These are phyloP conservation scores for Anthonomus grandis DNA, from an alignment of 1,140 invertebrate genomes.

Conservation along the genomic window DNA sequence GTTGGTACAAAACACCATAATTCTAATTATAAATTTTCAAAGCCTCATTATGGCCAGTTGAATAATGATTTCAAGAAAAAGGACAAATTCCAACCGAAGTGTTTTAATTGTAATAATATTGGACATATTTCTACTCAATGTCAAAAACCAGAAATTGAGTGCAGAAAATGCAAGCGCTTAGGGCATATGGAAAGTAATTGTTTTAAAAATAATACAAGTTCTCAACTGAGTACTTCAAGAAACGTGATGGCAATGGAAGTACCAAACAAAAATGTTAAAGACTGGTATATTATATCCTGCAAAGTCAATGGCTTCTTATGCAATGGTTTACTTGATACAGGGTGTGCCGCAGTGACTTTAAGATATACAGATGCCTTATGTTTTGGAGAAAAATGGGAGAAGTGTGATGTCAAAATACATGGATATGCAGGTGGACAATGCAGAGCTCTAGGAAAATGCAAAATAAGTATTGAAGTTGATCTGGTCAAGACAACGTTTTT, in stretches of 20 bases:
- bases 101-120: conserved; percentile 10
- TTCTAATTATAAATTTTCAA: neutral
- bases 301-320: neutral
- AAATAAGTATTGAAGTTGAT: conserved; percentile 21
- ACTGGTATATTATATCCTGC: neutral
- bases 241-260: neutral
- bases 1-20: neutral
- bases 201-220: neutral
- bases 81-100: conserved; percentile 3
- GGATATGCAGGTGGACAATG: conserved; percentile 1
- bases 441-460: neutral
- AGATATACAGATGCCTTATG: neutral
- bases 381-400: neutral
- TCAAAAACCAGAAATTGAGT: conserved; percentile 6
- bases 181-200: conserved; percentile 7
- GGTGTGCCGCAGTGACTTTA: neutral
- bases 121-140: conserved; percentile 15
- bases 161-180: conserved; percentile 11
- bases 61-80: conserved; percentile 2
- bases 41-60: neutral
- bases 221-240: neutral
- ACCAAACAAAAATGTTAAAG: neutral
- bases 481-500: conserved; percentile 16
- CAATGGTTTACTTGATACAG: neutral
- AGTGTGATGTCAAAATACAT: neutral